Evolutionary conservation across 2,113 vertebrate genomes (phyloP).

Genomic region (Eolophus roseicapilla): DNA sequence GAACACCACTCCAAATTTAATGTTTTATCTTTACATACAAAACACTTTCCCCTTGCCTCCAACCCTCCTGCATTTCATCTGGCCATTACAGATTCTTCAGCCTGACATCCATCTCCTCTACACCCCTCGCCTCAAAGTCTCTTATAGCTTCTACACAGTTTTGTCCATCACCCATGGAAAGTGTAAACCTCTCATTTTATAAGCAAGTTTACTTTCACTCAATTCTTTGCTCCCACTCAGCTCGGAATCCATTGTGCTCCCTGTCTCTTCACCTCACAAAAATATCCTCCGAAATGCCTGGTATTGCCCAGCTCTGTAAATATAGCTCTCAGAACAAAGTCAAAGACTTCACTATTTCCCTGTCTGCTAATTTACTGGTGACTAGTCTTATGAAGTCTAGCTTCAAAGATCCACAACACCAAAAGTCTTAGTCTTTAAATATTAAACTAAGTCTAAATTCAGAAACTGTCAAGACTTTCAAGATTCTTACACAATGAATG

Average conservation of each 20-base stretch:
- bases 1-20: background rate
- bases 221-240: background rate
- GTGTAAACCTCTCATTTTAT: background rate
- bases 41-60: background rate
- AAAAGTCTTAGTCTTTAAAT: background rate
- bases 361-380: background rate
- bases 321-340: background rate
- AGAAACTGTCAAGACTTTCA: constrained; percentile 6
- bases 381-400: background rate
- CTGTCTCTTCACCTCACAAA: background rate
- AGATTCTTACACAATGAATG: background rate
- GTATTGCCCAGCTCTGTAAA: background rate
- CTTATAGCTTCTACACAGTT: background rate
- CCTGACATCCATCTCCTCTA: background rate
- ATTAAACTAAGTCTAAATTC: constrained; percentile 13
- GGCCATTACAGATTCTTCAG: background rate
- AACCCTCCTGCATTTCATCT: background rate
- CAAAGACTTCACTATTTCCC: background rate
- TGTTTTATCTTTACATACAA: background rate
- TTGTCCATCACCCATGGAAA: background rate
- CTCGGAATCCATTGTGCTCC: background rate
- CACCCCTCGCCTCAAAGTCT: background rate
- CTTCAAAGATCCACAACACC: background rate
- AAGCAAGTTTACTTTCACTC: background rate
- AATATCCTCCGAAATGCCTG: background rate